Evolutionary conservation across 2,888 invertebrate genomes (phyloP), one percentile per base, ranked within the genome.

Genomic region (Tupiocoris notatus): DNA sequence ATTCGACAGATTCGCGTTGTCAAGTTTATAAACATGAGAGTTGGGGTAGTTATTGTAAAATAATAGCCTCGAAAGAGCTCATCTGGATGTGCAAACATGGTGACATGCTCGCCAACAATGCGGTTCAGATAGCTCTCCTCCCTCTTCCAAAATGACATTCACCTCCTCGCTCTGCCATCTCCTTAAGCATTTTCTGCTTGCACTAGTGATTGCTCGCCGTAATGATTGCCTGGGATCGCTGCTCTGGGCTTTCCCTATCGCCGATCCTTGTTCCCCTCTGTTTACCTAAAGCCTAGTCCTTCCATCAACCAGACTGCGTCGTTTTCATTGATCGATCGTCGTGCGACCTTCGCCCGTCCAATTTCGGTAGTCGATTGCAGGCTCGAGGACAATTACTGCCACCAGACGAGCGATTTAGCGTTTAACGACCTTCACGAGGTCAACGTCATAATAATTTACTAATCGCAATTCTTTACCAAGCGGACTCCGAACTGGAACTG

Each of bases 151-250:
- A 3, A 39, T 39, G 6, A 3, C 12, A 39, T 39, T n/a, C 39
- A 39, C 39, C 39, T 39, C 3, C 3, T 3, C 6, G 3, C 25
- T 24, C 64, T 18, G 3, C 64, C 23, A 17, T 18, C 64, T 24
- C 64, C 20, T 62, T 20, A 21, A 39, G 65, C 39, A 65, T 65
- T 65, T 39, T 25, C 65, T 39, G 65, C 65, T 65, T 65, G 25
- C 65, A 25, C 65, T 39, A 65, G 65, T 65, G 65, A 65, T 65
- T 65, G 65, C 65, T 65, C 39, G 39, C 7, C 65, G 65, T 65
- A 65, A 65, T 65, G 65, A 65, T 65, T 65, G 25, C 39, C 25
- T 25, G 39, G 25, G 6, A 39, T 7, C 12, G 39, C 39, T 39
- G 39, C 12, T 7, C 39, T 39, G 3, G 39, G 3, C 39, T 12